Evolutionary conservation across 2,888 invertebrate genomes (phyloP), one percentile per base, ranked within the genome.

Genomic region (Cabera pusaria): DNA sequence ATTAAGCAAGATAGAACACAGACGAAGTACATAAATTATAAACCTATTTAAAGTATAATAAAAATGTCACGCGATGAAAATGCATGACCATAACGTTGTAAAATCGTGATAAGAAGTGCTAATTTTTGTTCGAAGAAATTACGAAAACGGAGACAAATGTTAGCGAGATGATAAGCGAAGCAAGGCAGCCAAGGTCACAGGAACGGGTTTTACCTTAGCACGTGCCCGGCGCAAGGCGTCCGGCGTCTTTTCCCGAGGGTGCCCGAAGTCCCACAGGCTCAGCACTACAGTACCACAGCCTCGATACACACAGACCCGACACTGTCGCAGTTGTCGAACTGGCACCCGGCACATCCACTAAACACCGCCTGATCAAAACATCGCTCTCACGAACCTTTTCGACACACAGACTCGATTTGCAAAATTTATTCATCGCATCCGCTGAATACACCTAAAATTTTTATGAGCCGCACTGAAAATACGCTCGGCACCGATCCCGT

Each of bases 351-450:
- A 83, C 81, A 65, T 75, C 71, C 72, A 83, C 81, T 72, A 72
- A 74, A 76, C 73, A 75, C 71, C 77, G 80, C 50, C 73, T 72
- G 77, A 79, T 85, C 83, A 83, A 84, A 85, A 82, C 86, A 87
- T 85, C 74, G 72, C 79, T 76, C 71, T 78, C 85, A 77, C 84
- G 76, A 77, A 81, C 74, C 75, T 85, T 86, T 81, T 83, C 78
- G 70, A 83, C 85, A 83, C 85, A 85, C 84, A 77, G 81, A 83
- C 82, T 76, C 71, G 83, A 83, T 79, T 85, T 73, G 84, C 85
- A 85, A 85, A 86, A 84, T 88, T 78, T 88, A 88, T 86, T 84
- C 88, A 88, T 88, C 87, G 86, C 88, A 88, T 88, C 81, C 87
- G 85, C 80, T 74, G 76, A 82, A 79, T 82, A 75, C 84, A 81